Base-by-base conservation (phyloP, 2,797 vertebrate genomes). In the Tauraco hartlaubi region DNA sequence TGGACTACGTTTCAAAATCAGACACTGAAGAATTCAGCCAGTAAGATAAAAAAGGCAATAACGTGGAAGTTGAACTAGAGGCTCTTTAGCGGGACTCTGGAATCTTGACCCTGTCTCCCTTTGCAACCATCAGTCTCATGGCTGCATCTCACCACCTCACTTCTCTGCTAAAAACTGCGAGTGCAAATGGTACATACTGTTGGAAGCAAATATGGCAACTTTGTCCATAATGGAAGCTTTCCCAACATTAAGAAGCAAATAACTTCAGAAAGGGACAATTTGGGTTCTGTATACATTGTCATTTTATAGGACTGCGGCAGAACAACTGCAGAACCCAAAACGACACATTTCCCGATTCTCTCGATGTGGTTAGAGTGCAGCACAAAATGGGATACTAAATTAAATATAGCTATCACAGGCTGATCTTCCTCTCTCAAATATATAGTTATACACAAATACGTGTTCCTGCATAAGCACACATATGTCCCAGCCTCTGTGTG, bases 311-410 rank as follows among this genome's bases (percentile, higher is more conserved):
- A n/a, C 63, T 85, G 81, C 52, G 2, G 49, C 63, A 87, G 77
- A 92, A 88, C 4, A 1, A 46, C 78, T 77, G 86, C 93, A 82
- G 93, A 95, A 61, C 90, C 84, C 80, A 43, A 61, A 77, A 48
- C 1, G 19, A 85, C 55, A 35, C 6, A 0, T 82, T 87, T 62
- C 63, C 88, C 37, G 4, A 23, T 56, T 83, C 73, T 88, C 64
- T 41, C 4, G 1, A 4, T 21, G 48, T 54, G 52, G n/a, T 58
- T 66, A 4, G 95, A 97, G 84, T 49, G 55, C 29, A 79, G 41
- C 69, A 79, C 41, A 78, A 77, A 73, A 74, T 75, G 61, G 78
- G 82, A 90, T 41, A 69, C 64, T 93, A 68, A 90, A 81, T 87
- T 49, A 81, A 77, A 89, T 28, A 25, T 3, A 80, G 44, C 46